Evolutionary conservation across 2,797 vertebrate species (phyloP).

Genomic region (Pseudochirops corinnae): DNA sequence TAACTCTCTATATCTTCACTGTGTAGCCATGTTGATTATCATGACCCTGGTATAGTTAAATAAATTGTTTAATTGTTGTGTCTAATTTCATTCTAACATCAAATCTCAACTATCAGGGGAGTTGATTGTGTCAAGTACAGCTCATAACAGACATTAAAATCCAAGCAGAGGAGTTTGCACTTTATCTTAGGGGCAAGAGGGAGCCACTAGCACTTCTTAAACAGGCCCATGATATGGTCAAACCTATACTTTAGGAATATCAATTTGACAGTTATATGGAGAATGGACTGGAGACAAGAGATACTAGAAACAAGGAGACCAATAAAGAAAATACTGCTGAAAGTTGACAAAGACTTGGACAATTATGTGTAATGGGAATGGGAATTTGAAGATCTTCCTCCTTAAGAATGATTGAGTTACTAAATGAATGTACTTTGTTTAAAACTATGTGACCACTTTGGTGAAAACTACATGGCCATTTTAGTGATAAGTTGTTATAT

Average conservation of each 20-base stretch:
- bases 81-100: neutral
- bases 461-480: no score
- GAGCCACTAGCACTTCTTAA: neutral
- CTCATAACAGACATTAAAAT: neutral
- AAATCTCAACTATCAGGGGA: neutral
- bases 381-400: no score
- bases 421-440: no score
- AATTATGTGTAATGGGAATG: neutral
- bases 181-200: neutral
- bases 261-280: neutral
- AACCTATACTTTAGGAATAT: neutral
- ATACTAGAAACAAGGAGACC: neutral
- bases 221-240: neutral
- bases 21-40: neutral
- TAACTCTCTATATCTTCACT: neutral
- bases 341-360: neutral
- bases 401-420: no score
- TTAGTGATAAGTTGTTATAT: no score
- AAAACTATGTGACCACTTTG: no score
- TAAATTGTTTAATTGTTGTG: neutral
- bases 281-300: neutral
- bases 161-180: neutral
- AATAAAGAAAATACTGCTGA: neutral
- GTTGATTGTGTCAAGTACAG: neutral
- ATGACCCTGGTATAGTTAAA: neutral